phyloP scores from a whole-genome alignment of 2,797 vertebrate genomes.

The Gymnocypris eckloni region DNA sequence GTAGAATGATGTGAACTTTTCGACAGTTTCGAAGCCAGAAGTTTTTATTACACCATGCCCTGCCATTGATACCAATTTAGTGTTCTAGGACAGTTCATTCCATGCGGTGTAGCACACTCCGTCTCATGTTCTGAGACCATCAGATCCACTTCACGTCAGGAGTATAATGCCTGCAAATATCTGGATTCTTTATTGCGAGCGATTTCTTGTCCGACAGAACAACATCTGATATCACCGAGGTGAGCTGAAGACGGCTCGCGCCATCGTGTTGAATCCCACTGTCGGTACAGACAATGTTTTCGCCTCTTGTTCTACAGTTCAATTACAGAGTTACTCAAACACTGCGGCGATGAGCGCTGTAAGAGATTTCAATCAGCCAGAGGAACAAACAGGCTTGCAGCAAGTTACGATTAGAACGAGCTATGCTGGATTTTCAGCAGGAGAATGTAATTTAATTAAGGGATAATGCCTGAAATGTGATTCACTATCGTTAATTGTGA shows the following conservation, averaged over 20 bases:
- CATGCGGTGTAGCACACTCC: conserved; percentile 31
- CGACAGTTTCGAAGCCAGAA: conserved; percentile 20
- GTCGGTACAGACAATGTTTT: conserved; percentile 15
- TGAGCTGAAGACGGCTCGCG: conserved; percentile 17
- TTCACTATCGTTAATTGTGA: conserved; percentile 48
- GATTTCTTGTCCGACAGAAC: conserved; percentile 22
- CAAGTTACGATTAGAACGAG: conserved; percentile 42
- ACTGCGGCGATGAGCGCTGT: conserved; percentile 17
- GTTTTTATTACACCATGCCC: conserved; percentile 28
- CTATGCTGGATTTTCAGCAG: conserved; percentile 42
- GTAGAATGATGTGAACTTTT: conserved; percentile 30
- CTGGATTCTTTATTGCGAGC: conserved; percentile 32
- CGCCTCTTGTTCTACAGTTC: conserved; percentile 22
- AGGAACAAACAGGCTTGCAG: conserved; percentile 35
- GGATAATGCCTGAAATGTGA: conserved; percentile 46
- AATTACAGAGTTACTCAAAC: conserved; percentile 30
- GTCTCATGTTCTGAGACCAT: conserved; percentile 37
- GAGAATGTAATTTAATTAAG: conserved; percentile 45
- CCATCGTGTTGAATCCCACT: conserved; percentile 24
- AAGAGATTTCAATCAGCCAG: conserved; percentile 37
- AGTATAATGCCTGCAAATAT: conserved; percentile 39
- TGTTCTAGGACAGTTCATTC: conserved; percentile 43
- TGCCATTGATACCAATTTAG: conserved; percentile 45
- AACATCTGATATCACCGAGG: conserved; percentile 20
- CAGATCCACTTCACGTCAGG: conserved; percentile 40